A percentile compares a stretch with the other conserved stretches of the same genome.
Evolutionary conservation across 2,888 invertebrate species (phyloP).

Genomic region (Drosophila multiciliata): DNA sequence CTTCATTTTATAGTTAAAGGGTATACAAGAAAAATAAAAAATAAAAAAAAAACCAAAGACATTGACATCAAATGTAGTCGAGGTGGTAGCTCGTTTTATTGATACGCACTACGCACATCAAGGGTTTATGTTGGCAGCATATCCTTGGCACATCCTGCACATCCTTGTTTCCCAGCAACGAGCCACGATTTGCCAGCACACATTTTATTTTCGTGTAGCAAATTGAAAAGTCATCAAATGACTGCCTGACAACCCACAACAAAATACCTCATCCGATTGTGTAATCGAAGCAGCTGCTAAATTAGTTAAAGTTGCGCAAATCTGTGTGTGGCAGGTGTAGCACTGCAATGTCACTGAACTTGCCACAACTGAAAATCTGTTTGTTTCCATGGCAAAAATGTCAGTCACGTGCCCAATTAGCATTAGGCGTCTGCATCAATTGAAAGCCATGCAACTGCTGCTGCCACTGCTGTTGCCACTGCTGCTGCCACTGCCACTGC

Average conservation of each 20-base stretch:
- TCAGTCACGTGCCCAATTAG: conserved; percentile 69
- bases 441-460: not conserved
- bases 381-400: not conserved
- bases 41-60: conserved; percentile 37
- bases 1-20: not conserved
- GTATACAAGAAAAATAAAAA: not conserved
- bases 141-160: conserved; percentile 30
- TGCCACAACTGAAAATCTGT: not conserved
- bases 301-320: conserved; percentile 34
- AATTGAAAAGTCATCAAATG: conserved; percentile 70
- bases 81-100: conserved; percentile 46
- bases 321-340: conserved; percentile 23
- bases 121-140: conserved; percentile 50
- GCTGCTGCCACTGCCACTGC: too few relatives aligned
- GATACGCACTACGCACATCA: conserved; percentile 60
- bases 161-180: conserved; percentile 25
- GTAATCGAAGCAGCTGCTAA: conserved; percentile 40
- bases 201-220: conserved; percentile 66
- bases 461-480: not conserved
- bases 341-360: conserved; percentile 8
- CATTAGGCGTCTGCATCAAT: not conserved
- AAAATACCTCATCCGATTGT: conserved; percentile 1
- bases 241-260: not conserved
- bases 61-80: conserved; percentile 71
- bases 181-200: not conserved